Base-by-base conservation (phyloP, 2,888 invertebrate species). In the Drosophila kambysellisi region DNA sequence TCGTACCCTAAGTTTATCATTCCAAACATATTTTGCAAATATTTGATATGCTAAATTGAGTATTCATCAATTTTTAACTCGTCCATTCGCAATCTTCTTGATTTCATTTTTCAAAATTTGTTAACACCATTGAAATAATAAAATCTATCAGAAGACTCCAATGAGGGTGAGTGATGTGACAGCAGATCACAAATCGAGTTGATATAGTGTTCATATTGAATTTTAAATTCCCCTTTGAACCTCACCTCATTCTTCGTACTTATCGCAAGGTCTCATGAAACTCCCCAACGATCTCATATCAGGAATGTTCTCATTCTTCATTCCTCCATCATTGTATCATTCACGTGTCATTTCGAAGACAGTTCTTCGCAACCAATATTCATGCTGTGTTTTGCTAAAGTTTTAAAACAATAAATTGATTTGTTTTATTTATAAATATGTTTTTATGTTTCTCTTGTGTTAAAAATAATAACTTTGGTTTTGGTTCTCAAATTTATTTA, bases 141-240 rank as follows among this genome's bases (percentile, higher is more conserved):
- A 68, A 67, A 74, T 73, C 79, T 53, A 76, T 79, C 92, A 93
- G 93, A 93, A 92, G 93, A 93, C 82, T 89, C 92, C 79, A 92
- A 91, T 83, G 93, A 93, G 91, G 93, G 92, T 93, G 92, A 93
- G 92, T 93, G 92, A 85, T 83, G 81, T 69, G 69, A 72, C 63
- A 64, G 53, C 51, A 8, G 60, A 66, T 57, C 61, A 58, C 63
- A 29, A 58, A 65, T 62, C 58, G 66, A 76, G 57, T 79, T 84
- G 71, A 71, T 66, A 60, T 81, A 68, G 53, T 70, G 20, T 64
- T 60, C 73, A 50, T 48, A 48, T 59, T 57, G 32, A 43, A 74
- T 39, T 57, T 60, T 52, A 50, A 60, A 52, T 32, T 52, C 48
- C 57, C n/a, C 50, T 33, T 48, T 32, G 20, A 56, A 53, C 71